Conservation (phyloP, 2,113 vertebrate genomes). For the Psammodynastes pulverulentus region DNA sequence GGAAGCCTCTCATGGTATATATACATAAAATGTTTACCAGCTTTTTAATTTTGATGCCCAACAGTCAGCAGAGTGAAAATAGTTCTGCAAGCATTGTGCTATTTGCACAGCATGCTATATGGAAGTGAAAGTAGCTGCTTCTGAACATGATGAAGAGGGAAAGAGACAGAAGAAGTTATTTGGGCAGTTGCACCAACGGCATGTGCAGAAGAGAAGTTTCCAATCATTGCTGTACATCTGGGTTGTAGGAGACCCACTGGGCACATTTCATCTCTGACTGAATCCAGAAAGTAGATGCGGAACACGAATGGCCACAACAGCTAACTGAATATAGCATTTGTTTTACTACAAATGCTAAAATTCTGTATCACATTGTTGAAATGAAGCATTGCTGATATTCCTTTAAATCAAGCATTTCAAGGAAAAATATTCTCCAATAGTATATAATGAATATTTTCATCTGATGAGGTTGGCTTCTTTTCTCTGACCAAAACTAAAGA, state of each 20-base stretch:
- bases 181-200: not conserved
- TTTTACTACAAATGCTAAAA: not conserved
- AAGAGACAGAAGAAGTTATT: not conserved
- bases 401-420: not conserved
- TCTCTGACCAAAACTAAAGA: not conserved
- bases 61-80: not conserved
- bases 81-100: not conserved
- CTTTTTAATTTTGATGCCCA: not conserved
- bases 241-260: not conserved
- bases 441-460: not conserved
- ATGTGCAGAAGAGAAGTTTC: not conserved
- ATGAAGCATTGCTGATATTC: not conserved
- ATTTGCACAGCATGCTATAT: not conserved
- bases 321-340: not conserved
- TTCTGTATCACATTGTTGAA: not conserved
- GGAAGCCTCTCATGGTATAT: not conserved
- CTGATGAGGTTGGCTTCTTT: not conserved
- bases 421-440: not conserved
- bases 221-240: not conserved
- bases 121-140: not conserved
- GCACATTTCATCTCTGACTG: not conserved
- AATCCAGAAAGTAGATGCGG: not conserved
- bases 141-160: not conserved
- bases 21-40: not conserved
- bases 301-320: not conserved